Evolutionary conservation across 2,888 invertebrate genomes (phyloP), one percentile per base, ranked within the genome.

Genomic region (Acanthosepion pharaonis): DNA sequence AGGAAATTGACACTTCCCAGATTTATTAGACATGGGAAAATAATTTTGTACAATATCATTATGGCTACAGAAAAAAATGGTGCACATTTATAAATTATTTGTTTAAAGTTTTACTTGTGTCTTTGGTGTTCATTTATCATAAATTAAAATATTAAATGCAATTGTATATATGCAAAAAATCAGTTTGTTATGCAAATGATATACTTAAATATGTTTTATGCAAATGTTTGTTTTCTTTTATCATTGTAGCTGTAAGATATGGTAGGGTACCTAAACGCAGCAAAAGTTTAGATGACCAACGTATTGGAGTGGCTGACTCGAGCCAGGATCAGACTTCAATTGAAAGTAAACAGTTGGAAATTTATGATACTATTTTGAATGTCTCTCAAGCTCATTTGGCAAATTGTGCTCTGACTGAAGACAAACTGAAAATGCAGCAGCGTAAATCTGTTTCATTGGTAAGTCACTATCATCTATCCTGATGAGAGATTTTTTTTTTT

Each of bases 201-300:
- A 59, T 59, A n/a, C 20, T n/a, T 78, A 4, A 9, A 78, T 78
- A n/a, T 64, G 4, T 64, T 1, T 64, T 64, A 51, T 51, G 51
- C 11, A 51, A 51, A 51, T 51, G 25, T 64, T 64, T 64, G 6
- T 42, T 42, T 33, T 33, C 25, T 91, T 93, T 94, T 94, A 6
- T 95, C 53, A 92, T 96, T 95, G 42, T 95, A 97, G 97, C 99
- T 97, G 99, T 99, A 96, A 98, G 99, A 97, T 99, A 99, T 98
- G 99, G 99, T 96, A 98, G 99, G 96, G 99, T 99, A 96, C 99
- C 99, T 95, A 99, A 99, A 98, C 98, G 99, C 96, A 98, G 99
- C 95, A 98, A 99, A 96, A 99, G 99, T 97, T 98, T 98, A 96
- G 98, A 98, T 97, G 97, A 97, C 95, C 97, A 95, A 93, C 96